phyloP scores from a whole-genome alignment of 2,888 invertebrate species.

The Nymphalis polychloros region DNA sequence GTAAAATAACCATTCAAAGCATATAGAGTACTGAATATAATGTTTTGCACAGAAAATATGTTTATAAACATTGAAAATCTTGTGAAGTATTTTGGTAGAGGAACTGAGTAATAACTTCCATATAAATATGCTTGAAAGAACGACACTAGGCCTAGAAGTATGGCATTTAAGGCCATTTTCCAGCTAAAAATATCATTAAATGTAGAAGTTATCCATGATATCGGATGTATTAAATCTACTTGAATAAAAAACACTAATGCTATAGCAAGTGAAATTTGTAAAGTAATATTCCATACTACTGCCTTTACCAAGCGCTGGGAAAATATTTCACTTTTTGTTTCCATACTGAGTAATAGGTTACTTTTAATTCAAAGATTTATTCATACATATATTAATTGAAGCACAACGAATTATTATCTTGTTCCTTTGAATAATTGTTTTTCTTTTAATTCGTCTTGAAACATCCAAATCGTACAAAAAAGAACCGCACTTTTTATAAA shows the following conservation, averaged over 20 bases:
- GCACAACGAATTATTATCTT: neutral
- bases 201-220: constrained; percentile 84
- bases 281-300: constrained; percentile 81
- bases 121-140: constrained; percentile 87
- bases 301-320: constrained; percentile 82
- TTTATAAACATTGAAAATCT: constrained; percentile 85
- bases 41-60: constrained; percentile 83
- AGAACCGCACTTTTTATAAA: neutral
- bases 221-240: constrained; percentile 83
- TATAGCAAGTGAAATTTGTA: constrained; percentile 78
- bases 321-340: constrained; percentile 80
- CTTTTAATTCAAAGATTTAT: constrained; percentile 12
- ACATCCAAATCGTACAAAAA: neutral
- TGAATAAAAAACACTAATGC: constrained; percentile 82
- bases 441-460: neutral
- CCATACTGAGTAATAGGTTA: constrained; percentile 58
- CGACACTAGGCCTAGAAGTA: constrained; percentile 83
- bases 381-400: neutral
- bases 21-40: constrained; percentile 81
- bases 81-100: constrained; percentile 83
- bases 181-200: constrained; percentile 82
- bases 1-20: constrained; percentile 84
- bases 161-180: constrained; percentile 84
- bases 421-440: neutral
- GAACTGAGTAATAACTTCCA: constrained; percentile 85